A percentile compares a stretch with the other conserved stretches of the same genome.
These are phyloP conservation scores for Phytoseiulus persimilis DNA, from an alignment of 2,888 invertebrate species.

Conservation along the genomic window DNA sequence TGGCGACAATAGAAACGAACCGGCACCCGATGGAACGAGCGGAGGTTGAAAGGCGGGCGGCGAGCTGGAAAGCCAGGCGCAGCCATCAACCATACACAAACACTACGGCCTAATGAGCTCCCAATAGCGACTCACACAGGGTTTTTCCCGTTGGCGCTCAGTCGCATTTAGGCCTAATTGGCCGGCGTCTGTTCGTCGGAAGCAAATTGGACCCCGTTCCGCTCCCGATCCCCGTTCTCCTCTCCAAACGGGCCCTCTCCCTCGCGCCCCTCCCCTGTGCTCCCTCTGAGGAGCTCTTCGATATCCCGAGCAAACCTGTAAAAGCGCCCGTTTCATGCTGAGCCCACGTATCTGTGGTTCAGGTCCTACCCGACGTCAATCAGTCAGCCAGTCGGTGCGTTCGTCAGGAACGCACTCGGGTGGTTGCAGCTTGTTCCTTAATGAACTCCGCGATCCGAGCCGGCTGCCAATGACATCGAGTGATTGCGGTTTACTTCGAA, in stretches of 20 bases:
- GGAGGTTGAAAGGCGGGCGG: background rate
- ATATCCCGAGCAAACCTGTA: background rate
- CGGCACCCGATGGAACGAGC: too few species aligned
- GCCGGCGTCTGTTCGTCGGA: background rate
- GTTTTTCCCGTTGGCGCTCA: background rate
- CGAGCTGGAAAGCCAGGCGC: background rate
- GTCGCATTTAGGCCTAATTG: slow-evolving; percentile 5
- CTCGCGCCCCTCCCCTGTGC: background rate
- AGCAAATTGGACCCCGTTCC: background rate
- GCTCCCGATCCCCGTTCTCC: background rate
- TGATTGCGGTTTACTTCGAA: background rate
- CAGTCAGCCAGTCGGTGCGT: background rate
- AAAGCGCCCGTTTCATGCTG: background rate
- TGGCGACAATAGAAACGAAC: background rate
- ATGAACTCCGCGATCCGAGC: background rate
- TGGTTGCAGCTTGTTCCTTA: background rate
- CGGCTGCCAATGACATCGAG: background rate
- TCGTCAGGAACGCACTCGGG: background rate
- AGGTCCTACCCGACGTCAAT: background rate
- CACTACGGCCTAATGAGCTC: background rate
- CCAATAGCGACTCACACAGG: background rate
- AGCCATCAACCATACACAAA: background rate
- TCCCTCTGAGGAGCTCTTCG: background rate
- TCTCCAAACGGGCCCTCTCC: background rate
- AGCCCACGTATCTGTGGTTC: background rate